These are phyloP conservation scores for Danaus plexippus DNA, from an alignment of 1,140 invertebrate genomes.

Conservation along the genomic window DNA sequence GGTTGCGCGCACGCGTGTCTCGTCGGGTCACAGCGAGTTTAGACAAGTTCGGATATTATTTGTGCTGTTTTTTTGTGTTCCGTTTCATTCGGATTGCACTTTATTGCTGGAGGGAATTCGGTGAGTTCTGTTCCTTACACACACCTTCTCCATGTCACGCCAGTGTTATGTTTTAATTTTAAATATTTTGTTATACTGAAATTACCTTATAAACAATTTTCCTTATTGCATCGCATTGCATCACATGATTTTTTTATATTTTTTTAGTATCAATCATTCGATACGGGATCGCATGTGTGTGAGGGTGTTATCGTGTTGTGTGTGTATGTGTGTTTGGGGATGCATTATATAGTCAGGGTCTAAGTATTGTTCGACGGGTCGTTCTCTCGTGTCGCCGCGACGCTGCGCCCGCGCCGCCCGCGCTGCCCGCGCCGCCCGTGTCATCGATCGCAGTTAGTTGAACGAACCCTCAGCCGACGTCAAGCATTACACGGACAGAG, in stretches of 20 bases:
- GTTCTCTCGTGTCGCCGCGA: constrained; percentile 50
- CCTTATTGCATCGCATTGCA: constrained; percentile 27
- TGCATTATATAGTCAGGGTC: too few relatives aligned
- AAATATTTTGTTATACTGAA: too few relatives aligned
- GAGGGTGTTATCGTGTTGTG: too few relatives aligned
- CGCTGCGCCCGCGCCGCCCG: constrained; percentile 48
- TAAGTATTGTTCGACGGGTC: constrained; percentile 5
- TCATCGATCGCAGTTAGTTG: constrained; percentile 70
- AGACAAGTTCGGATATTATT: constrained; percentile 49
- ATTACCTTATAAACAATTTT: constrained; percentile 13
- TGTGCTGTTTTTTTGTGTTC: constrained; percentile 46
- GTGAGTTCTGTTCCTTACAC: constrained; percentile 30
- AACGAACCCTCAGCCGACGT: constrained; percentile 66
- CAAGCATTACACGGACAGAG: constrained; percentile 30
- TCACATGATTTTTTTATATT: constrained; percentile 19
- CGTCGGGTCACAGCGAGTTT: constrained; percentile 49
- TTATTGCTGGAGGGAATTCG: constrained; percentile 33
- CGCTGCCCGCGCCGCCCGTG: constrained; percentile 27
- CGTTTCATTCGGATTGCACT: constrained; percentile 57
- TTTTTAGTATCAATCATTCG: constrained; percentile 1
- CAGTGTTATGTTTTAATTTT: too few relatives aligned
- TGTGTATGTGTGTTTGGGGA: too few relatives aligned
- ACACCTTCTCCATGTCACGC: too few relatives aligned
- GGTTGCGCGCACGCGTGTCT: constrained; percentile 57
- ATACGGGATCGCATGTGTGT: too few relatives aligned